A percentile compares a stretch with the other conserved stretches of the same genome.
These are phyloP conservation scores for Synanthedon vespiformis DNA, from an alignment of 2,888 invertebrate genomes.

Conservation along the genomic window DNA sequence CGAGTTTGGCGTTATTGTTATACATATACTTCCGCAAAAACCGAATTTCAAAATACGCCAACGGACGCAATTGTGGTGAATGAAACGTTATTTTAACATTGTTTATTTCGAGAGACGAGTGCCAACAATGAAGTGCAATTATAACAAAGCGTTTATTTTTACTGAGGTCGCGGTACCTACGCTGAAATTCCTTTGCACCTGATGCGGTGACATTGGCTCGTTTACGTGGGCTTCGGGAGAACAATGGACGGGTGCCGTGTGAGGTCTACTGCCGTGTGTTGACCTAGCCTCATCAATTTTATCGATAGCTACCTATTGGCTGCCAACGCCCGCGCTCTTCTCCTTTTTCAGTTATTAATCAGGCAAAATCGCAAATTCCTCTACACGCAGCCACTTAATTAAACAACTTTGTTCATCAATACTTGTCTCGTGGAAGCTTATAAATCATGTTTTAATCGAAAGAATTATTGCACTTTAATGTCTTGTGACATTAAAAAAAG, in stretches of 20 bases:
- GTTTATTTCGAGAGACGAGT: constrained; percentile 28
- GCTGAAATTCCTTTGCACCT: constrained; percentile 28
- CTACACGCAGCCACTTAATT: not conserved
- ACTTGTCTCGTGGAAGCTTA: not conserved
- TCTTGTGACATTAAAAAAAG: not conserved
- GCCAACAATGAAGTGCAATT: constrained; percentile 35
- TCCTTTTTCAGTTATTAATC: not conserved
- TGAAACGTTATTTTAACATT: constrained; percentile 1
- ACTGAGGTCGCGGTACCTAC: constrained; percentile 43
- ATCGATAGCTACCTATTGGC: not conserved
- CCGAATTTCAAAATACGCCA: not conserved
- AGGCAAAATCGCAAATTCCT: not conserved
- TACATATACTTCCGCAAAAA: not conserved
- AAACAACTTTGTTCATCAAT: not conserved
- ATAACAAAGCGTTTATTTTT: constrained; percentile 32
- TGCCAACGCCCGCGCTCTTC: constrained; percentile 15
- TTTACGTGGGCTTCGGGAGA: constrained; percentile 8
- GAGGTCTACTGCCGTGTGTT: constrained; percentile 1
- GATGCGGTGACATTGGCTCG: constrained; percentile 9
- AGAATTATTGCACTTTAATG: not conserved
- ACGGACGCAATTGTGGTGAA: not conserved
- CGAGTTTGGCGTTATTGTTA: not conserved
- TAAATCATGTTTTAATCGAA: not conserved
- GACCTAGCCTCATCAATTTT: constrained; percentile 1
- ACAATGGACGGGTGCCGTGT: constrained; percentile 1